Conservation (phyloP, 2,797 vertebrate species). For the Anabas testudineus region DNA sequence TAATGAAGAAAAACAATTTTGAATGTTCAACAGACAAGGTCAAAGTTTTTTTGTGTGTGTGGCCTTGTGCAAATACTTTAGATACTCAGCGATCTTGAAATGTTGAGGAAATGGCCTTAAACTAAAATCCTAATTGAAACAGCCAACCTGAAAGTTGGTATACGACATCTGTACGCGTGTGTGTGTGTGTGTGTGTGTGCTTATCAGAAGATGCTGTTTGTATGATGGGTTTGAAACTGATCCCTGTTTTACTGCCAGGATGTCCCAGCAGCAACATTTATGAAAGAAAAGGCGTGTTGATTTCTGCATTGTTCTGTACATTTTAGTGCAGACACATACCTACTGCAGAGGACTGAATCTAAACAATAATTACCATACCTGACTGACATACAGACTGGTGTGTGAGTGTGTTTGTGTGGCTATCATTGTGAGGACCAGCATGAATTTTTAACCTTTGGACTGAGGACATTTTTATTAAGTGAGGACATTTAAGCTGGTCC, state of each 20-base stretch:
- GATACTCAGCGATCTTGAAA: constrained; percentile 28
- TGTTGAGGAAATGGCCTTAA: not conserved
- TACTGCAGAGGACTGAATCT: constrained; percentile 42
- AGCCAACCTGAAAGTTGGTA: not conserved
- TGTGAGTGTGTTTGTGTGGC: constrained; percentile 4
- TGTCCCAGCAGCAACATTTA: constrained; percentile 24
- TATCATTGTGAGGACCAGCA: too few relatives aligned
- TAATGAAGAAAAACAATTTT: not conserved
- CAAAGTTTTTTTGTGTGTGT: not conserved
- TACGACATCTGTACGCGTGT: not conserved
- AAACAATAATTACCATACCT: constrained; percentile 74
- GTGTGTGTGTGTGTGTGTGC: constrained; percentile 4
- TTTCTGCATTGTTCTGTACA: constrained; percentile 56
- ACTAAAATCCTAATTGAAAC: not conserved
- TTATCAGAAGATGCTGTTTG: constrained; percentile 7
- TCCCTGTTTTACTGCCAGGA: constrained; percentile 30
- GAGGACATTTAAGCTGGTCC: too few relatives aligned
- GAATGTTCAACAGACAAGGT: constrained; percentile 9
- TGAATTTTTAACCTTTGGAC: too few relatives aligned
- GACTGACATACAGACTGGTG: constrained; percentile 43
- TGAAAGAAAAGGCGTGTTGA: constrained; percentile 40
- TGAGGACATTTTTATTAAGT: too few relatives aligned
- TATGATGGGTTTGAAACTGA: constrained; percentile 40
- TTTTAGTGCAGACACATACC: constrained; percentile 42
- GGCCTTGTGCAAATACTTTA: constrained; percentile 31